These are phyloP conservation scores for Bos taurus DNA, from an alignment of 2,113 vertebrate species.

Conservation along the genomic window DNA sequence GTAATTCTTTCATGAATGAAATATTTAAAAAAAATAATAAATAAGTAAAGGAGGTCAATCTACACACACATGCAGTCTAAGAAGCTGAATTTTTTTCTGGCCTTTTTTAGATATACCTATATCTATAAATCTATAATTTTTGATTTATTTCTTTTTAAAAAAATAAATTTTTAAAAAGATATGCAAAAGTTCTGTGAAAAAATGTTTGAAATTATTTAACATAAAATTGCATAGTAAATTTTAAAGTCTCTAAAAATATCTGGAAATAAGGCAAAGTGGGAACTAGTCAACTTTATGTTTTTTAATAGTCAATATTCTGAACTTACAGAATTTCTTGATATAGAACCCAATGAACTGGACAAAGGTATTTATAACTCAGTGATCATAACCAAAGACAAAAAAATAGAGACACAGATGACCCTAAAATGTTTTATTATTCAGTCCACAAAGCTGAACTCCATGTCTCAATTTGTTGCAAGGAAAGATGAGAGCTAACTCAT, in stretches of 20 bases:
- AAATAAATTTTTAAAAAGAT: background rate
- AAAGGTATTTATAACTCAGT: background rate
- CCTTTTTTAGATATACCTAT: background rate
- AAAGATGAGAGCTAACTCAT: conserved; percentile 49
- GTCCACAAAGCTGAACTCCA: conserved; percentile 36
- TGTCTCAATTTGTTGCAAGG: conserved; percentile 18
- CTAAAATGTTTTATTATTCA: conserved; percentile 51
- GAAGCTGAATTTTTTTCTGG: background rate
- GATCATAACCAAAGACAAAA: conserved; percentile 20
- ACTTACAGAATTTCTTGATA: background rate
- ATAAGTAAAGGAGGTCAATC: background rate
- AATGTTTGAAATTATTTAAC: background rate
- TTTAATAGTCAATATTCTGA: background rate
- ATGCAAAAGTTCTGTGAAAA: background rate
- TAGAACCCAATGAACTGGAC: background rate
- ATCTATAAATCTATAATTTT: background rate
- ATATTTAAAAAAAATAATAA: background rate
- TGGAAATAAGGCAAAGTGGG: background rate
- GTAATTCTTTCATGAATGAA: background rate
- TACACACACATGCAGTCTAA: background rate
- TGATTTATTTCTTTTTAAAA: background rate
- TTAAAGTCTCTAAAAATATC: background rate
- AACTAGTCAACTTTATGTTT: background rate
- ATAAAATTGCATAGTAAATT: background rate
- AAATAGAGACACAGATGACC: conserved; percentile 29